Percentiles rank a stretch among this genome's conserved stretches.
These are phyloP conservation scores for Laterallus jamaicensis DNA, from an alignment of 2,113 vertebrate genomes.

Conservation along the genomic window DNA sequence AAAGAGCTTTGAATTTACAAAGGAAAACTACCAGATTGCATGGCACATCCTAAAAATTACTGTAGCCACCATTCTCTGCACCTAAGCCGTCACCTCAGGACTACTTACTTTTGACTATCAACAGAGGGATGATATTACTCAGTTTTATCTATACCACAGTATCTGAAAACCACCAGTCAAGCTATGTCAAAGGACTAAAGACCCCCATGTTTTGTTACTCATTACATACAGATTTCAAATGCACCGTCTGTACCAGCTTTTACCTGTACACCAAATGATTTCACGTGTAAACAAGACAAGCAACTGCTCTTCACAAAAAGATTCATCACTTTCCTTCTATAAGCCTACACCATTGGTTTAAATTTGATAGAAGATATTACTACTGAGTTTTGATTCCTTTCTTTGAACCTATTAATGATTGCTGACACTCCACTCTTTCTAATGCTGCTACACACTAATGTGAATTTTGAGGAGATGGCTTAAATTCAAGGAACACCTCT, in stretches of 20 bases:
- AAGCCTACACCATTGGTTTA: neutral
- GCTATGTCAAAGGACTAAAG: neutral
- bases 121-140: neutral
- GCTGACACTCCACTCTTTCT: neutral
- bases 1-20: neutral
- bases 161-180: neutral
- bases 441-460: neutral
- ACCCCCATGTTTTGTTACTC: neutral
- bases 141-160: neutral
- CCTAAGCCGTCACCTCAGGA: neutral
- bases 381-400: neutral
- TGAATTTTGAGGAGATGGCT: neutral
- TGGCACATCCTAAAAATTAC: neutral
- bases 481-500: neutral
- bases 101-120: neutral
- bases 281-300: neutral
- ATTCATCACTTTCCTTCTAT: neutral
- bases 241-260: neutral
- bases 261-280: neutral
- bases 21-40: neutral
- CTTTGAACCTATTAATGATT: neutral
- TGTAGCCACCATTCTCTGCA: neutral
- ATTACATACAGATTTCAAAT: neutral
- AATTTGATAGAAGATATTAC: neutral
- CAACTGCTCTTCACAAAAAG: neutral